Evolutionary conservation across 1,140 invertebrate genomes (phyloP).

Genomic region (Lepidostoma basale): DNA sequence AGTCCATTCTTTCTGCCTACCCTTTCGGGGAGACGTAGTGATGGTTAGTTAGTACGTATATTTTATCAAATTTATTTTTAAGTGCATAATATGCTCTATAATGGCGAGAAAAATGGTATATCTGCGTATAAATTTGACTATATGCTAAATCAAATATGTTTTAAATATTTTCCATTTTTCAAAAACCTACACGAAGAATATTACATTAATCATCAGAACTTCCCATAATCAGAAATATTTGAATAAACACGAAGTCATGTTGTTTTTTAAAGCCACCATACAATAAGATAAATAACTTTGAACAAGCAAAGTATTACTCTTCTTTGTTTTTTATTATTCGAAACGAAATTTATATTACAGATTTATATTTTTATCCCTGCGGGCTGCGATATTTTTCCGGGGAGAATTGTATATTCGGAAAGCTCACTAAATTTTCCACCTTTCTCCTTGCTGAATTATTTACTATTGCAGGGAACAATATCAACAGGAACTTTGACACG

Average conservation of each 20-base stretch:
- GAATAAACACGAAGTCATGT: not conserved
- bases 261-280: not conserved
- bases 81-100: no score
- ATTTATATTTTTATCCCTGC: constrained; percentile 10
- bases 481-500: constrained; percentile 38
- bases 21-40: no score
- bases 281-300: not conserved
- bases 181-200: no score
- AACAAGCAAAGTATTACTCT: not conserved
- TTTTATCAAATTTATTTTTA: no score
- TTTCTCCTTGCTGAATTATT: constrained; percentile 14
- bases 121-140: no score
- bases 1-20: no score
- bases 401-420: constrained; percentile 11
- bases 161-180: no score
- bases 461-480: constrained; percentile 26
- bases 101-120: no score
- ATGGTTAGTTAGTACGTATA: no score
- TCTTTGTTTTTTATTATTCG: constrained; percentile 1
- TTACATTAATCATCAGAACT: no score
- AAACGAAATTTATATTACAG: constrained; percentile 15
- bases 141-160: no score
- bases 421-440: constrained; percentile 9
- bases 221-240: no score
- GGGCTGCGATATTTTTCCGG: constrained; percentile 3